Evolutionary conservation across 1,140 invertebrate genomes (phyloP).

Genomic region (Cheumatopsyche charites): DNA sequence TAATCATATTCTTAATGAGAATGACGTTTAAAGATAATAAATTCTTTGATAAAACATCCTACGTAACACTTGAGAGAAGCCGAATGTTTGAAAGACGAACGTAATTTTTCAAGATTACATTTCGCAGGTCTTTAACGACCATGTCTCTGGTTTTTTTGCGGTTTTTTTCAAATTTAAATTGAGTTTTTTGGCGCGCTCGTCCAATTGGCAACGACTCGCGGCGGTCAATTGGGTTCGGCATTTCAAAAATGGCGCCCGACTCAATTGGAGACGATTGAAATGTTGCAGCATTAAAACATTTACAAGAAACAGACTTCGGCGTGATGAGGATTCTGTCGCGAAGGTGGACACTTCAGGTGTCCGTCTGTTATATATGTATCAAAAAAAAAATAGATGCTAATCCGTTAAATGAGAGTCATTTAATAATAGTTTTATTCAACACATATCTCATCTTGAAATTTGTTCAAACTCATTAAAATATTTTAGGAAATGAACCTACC

Average conservation of each 20-base stretch:
- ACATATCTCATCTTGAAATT: too few species aligned
- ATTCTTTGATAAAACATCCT: too few species aligned
- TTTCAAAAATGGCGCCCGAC: constrained; percentile 18
- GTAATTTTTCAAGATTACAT: too few species aligned
- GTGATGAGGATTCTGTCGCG: constrained; percentile 15
- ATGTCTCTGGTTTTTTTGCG: background rate
- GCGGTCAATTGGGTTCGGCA: constrained; percentile 26
- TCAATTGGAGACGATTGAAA: constrained; percentile 29
- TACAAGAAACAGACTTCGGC: constrained; percentile 4
- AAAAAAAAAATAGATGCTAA: background rate
- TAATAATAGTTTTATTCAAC: too few species aligned
- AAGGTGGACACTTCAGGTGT: constrained; percentile 18
- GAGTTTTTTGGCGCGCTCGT: background rate
- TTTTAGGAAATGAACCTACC: too few species aligned
- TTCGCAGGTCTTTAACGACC: background rate
- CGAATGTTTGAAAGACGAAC: too few species aligned
- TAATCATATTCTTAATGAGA: too few species aligned
- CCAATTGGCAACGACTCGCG: constrained; percentile 8
- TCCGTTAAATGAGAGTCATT: too few species aligned
- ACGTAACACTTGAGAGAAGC: too few species aligned
- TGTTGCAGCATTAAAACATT: too few species aligned
- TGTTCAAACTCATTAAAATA: too few species aligned
- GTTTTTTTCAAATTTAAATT: background rate
- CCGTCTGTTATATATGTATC: background rate
- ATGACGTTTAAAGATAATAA: too few species aligned